Base-by-base conservation (phyloP, 2,797 vertebrate species). In the Eleutherodactylus coqui region DNA sequence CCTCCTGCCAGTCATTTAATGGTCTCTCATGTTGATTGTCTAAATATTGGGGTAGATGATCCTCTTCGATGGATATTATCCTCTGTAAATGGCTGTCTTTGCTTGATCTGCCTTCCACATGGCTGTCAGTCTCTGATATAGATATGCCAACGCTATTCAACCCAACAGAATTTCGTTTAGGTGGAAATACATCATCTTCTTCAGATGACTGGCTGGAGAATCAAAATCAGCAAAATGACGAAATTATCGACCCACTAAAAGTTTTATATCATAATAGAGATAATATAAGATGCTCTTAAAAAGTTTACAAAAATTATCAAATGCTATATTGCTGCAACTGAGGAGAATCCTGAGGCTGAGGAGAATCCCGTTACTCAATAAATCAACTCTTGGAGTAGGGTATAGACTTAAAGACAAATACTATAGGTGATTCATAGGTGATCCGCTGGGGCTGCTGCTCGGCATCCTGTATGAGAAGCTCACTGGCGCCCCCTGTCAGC, bases 1-100 rank as follows among this genome's bases (percentile, higher is more conserved):
- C 93, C 85, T 94, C 94, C 10, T 89, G 91, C 88, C 94, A 95
- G 49, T 91, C 90, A 53, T 82, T 92, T 36, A 96, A 91, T 0
- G 93, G 93, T 5, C 89, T 84, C 88, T 92, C 92, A 83, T 75
- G 84, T 47, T 91, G 82, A 5, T 51, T 89, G 24, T 96, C 95
- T 85, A 97, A 94, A 86, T 97, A 89, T 41, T 97, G 95, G 7
- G 97, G 97, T 21, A 98, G 91, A 83, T 92, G 97, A 91, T 99
- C 97, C 89, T 99, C 97, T 90, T 99, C 97, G 21, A 99, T 97
- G 84, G 97, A 98, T 91, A 99, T 97, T 92, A 99, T 96, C 90
- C 97, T 96, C 89, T 91, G 95, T n/a, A 99, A 91, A 1, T 88
- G 91, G 0, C 47, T 89, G 60, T 85, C 92, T n/a, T 93, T 86